phyloP scores from a whole-genome alignment of 2,113 vertebrate genomes.

The Sylvietta virens region DNA sequence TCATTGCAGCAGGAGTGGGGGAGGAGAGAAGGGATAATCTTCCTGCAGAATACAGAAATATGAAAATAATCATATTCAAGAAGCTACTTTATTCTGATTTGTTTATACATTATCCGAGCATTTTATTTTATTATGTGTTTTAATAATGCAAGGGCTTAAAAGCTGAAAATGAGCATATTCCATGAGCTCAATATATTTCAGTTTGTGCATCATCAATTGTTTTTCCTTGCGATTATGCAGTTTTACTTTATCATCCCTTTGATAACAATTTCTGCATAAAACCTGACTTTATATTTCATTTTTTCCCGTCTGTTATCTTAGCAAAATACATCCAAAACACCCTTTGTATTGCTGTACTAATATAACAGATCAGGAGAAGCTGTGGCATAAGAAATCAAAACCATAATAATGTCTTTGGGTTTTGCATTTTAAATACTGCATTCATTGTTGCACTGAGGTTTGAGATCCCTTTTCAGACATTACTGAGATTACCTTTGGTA shows the following conservation, averaged over 20 bases:
- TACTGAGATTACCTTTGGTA: slow-evolving; percentile 84
- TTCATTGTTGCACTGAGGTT: slow-evolving; percentile 82
- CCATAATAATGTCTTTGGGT: slow-evolving; percentile 83
- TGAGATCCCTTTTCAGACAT: slow-evolving; percentile 83
- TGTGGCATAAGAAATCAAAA: slow-evolving; percentile 81
- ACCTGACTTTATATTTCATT: slow-evolving; percentile 79
- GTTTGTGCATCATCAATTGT: slow-evolving; percentile 67
- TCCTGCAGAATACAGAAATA: background rate
- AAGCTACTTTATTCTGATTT: slow-evolving; percentile 44
- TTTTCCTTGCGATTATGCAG: slow-evolving; percentile 66
- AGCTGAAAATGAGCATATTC: slow-evolving; percentile 50
- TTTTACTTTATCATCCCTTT: slow-evolving; percentile 79
- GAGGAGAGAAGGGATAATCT: background rate
- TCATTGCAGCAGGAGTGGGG: background rate
- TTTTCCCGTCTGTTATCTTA: slow-evolving; percentile 77
- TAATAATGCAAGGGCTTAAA: slow-evolving; percentile 64
- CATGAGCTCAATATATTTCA: slow-evolving; percentile 43
- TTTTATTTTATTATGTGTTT: slow-evolving; percentile 66
- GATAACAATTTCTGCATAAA: slow-evolving; percentile 78
- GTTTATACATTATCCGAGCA: slow-evolving; percentile 57
- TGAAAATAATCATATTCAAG: slow-evolving; percentile 43
- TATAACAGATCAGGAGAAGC: slow-evolving; percentile 77
- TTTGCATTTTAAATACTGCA: slow-evolving; percentile 86
- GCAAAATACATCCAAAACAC: slow-evolving; percentile 71
- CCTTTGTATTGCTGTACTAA: slow-evolving; percentile 72